Conservation (phyloP, 2,113 vertebrate species). For the Climacteris rufus region DNA sequence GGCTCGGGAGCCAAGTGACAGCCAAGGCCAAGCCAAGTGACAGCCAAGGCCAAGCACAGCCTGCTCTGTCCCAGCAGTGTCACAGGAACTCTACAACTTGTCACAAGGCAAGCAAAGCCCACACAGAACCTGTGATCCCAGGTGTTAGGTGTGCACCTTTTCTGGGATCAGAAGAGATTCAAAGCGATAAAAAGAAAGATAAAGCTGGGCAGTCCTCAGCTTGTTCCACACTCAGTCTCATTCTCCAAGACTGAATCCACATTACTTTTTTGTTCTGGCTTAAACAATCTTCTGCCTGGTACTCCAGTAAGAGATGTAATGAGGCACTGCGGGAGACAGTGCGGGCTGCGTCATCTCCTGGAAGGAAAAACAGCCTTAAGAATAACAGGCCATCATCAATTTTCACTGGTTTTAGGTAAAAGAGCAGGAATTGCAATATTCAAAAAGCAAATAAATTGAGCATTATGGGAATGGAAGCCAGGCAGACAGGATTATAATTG, state of each 20-base stretch:
- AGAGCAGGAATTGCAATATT: not conserved
- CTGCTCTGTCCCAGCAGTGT: not conserved
- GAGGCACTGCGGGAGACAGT: not conserved
- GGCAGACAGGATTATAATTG: not conserved
- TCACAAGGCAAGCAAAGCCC: not conserved
- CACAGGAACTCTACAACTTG: not conserved
- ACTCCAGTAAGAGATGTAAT: not conserved
- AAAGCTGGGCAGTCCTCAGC: not conserved
- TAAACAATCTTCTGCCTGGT: not conserved
- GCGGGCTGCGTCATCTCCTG: not conserved
- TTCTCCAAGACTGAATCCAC: not conserved
- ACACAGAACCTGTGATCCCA: fast-evolving
- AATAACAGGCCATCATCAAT: not conserved
- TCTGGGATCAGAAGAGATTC: not conserved
- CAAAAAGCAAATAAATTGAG: not conserved
- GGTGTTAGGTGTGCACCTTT: not conserved
- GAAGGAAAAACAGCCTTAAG: not conserved
- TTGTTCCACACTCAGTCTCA: not conserved
- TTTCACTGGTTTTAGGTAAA: not conserved
- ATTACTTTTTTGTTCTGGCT: not conserved
- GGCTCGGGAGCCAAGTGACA: not conserved
- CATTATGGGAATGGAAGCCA: not conserved
- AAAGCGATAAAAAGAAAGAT: not conserved
- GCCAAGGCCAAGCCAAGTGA: not conserved
- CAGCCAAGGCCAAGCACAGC: not conserved